Conservation (phyloP, 2,797 vertebrate species). For the Vultur gryphus region DNA sequence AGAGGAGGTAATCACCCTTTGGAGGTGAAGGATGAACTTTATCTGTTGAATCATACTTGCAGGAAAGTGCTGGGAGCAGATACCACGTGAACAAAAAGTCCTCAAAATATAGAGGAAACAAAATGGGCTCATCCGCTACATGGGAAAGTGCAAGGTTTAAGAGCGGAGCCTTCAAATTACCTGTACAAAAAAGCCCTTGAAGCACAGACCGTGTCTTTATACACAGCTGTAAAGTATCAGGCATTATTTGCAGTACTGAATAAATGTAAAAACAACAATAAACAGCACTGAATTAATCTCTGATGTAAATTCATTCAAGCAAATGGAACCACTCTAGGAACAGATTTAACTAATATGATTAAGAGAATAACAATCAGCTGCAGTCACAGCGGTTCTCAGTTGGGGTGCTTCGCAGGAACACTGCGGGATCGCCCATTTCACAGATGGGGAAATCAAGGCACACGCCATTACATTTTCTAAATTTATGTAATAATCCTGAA, state of each 20-base stretch:
- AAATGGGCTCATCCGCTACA: background rate
- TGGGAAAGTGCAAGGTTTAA: background rate
- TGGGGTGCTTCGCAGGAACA: background rate
- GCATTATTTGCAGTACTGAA: constrained; percentile 44
- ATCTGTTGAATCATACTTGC: background rate
- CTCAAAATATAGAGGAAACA: constrained; percentile 8
- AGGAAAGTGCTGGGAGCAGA: background rate
- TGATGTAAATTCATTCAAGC: constrained; percentile 58
- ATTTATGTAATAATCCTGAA: background rate
- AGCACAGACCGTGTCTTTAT: background rate
- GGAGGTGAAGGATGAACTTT: constrained; percentile 31
- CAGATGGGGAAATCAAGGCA: constrained; percentile 37
- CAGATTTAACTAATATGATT: constrained; percentile 59
- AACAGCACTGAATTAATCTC: constrained; percentile 43
- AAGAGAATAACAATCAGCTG: constrained; percentile 44
- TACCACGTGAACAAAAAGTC: constrained; percentile 34
- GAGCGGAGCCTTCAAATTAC: background rate
- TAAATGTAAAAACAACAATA: constrained; percentile 53
- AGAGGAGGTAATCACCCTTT: background rate
- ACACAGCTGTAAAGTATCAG: constrained; percentile 14
- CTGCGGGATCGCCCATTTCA: background rate
- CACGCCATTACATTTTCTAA: background rate
- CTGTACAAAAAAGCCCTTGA: background rate
- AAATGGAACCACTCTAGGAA: constrained; percentile 59
- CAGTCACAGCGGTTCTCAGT: background rate